Percentiles rank a stretch among this genome's conserved stretches.
Conservation (phyloP, 2,113 vertebrate genomes). For the Bubo blakistoni region DNA sequence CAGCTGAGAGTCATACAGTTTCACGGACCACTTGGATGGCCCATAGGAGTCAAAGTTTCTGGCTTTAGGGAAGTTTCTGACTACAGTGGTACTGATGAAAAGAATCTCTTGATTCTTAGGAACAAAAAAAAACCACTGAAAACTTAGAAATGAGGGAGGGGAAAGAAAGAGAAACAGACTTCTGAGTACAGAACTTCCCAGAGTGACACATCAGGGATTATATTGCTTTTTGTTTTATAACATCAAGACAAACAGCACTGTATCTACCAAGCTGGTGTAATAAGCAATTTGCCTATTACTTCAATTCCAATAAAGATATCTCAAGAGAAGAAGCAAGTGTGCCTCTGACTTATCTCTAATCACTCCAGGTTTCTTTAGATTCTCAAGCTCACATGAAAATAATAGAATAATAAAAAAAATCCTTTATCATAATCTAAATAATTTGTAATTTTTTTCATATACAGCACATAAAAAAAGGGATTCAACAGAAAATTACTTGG, state of each 20-base stretch:
- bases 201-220: neutral
- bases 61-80: neutral
- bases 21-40: neutral
- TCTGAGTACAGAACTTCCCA: neutral
- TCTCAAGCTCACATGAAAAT: neutral
- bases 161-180: neutral
- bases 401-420: neutral
- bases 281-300: neutral
- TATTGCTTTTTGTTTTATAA: neutral
- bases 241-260: fast-evolving
- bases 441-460: neutral
- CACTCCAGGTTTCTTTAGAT: neutral
- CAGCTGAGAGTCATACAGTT: neutral
- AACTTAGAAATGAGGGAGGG: neutral
- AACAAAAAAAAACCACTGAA: neutral
- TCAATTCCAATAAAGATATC: neutral
- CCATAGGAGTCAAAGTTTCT: neutral
- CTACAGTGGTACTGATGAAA: neutral
- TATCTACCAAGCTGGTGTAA: neutral
- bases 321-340: neutral
- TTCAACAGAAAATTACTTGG: neutral
- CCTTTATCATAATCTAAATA: neutral
- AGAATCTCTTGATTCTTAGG: neutral
- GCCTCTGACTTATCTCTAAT: neutral
- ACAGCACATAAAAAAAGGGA: neutral